phyloP scores from a whole-genome alignment of 2,113 vertebrate species.

The Gobiocypris rarus region DNA sequence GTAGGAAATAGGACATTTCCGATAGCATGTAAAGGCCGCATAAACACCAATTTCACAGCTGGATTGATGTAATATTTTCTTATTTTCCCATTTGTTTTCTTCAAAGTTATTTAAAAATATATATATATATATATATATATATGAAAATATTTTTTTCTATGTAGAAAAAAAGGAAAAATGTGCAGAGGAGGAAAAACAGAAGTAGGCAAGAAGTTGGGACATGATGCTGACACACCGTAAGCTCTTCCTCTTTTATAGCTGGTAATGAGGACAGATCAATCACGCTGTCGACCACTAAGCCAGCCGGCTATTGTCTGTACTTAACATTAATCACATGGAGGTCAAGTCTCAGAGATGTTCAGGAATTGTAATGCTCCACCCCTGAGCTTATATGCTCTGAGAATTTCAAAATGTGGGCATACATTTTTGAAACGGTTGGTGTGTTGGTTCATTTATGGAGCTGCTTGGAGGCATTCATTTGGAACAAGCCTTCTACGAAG shows the following conservation, averaged over 20 bases:
- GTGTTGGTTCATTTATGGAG: not conserved
- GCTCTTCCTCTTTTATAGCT: conserved; percentile 54
- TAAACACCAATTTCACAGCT: not conserved
- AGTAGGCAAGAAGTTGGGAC: not conserved
- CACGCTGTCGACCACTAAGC: conserved; percentile 55
- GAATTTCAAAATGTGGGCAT: not conserved
- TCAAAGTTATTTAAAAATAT: too few relatives aligned
- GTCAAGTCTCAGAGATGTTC: conserved; percentile 43
- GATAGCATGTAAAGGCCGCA: too few relatives aligned
- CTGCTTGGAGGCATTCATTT: not conserved
- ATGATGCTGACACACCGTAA: conserved; percentile 48
- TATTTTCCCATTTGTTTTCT: not conserved
- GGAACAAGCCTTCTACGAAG: not conserved
- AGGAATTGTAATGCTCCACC: not conserved
- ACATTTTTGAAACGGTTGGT: not conserved
- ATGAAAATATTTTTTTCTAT: too few relatives aligned
- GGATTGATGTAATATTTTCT: not conserved
- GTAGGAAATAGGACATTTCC: too few relatives aligned
- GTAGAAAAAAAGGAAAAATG: not conserved
- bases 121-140: too few relatives aligned
- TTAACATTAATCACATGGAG: conserved; percentile 60
- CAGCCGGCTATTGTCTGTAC: conserved; percentile 59
- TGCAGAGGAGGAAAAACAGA: not conserved
- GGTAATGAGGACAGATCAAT: conserved; percentile 70
- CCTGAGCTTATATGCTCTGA: not conserved